These are phyloP conservation scores for Psittacula derbiana DNA, from an alignment of 2,797 vertebrate species.

Conservation along the genomic window DNA sequence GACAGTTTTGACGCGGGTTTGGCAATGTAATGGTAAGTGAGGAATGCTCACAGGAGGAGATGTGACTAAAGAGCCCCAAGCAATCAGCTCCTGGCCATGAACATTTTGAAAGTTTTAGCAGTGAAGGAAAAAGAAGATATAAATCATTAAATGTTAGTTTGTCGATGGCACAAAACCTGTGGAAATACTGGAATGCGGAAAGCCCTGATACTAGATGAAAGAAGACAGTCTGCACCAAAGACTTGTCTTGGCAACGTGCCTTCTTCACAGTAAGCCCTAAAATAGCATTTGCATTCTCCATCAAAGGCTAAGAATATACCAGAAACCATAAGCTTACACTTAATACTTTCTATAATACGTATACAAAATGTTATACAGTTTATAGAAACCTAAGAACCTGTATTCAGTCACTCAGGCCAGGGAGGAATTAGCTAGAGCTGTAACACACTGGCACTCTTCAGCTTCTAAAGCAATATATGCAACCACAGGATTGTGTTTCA, in stretches of 20 bases:
- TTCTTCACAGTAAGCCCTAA: conserved; percentile 45
- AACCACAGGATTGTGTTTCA: conserved; percentile 2
- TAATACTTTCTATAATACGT: conserved; percentile 50
- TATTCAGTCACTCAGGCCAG: background rate
- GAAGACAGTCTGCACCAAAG: conserved; percentile 58
- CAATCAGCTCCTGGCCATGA: background rate
- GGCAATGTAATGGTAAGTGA: background rate
- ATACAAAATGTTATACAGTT: conserved; percentile 11
- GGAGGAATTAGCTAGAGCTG: background rate
- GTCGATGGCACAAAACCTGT: background rate
- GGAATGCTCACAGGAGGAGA: background rate
- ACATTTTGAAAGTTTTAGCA: background rate
- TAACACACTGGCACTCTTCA: background rate
- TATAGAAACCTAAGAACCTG: background rate
- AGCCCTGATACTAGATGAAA: conserved; percentile 23
- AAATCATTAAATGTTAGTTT: conserved; percentile 19
- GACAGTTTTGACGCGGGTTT: background rate
- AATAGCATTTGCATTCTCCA: conserved; percentile 57
- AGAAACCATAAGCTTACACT: conserved; percentile 61
- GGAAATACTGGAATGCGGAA: background rate
- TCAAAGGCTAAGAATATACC: conserved; percentile 63
- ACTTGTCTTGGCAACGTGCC: conserved; percentile 60
- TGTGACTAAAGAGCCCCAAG: background rate
- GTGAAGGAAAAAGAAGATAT: background rate
- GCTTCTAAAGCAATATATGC: conserved; percentile 35